These are phyloP conservation scores for Bubo blakistoni DNA, from an alignment of 2,113 vertebrate species.

Conservation along the genomic window DNA sequence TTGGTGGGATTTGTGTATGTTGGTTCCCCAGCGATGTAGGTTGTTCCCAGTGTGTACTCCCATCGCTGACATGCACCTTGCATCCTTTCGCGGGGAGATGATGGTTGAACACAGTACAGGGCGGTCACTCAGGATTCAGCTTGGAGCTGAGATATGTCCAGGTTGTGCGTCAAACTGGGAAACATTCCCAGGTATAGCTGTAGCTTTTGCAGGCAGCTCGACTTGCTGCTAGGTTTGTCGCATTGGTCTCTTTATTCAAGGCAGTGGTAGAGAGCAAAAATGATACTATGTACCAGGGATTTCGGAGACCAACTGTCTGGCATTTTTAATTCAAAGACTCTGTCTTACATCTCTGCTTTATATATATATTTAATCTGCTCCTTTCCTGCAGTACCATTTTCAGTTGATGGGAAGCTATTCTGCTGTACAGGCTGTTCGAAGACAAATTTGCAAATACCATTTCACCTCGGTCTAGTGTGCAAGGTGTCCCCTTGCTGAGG, in stretches of 20 bases:
- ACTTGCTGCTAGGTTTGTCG: neutral
- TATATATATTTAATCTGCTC: neutral
- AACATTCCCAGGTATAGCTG: neutral
- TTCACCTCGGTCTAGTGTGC: neutral
- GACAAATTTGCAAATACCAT: neutral
- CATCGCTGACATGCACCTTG: rapidly evolving
- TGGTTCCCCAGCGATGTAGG: rapidly evolving
- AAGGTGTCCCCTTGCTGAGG: neutral
- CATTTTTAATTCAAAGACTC: neutral
- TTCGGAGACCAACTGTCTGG: neutral
- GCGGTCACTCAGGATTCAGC: neutral
- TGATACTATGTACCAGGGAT: neutral
- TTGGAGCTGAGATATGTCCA: neutral
- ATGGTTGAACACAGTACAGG: neutral
- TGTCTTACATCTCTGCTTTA: neutral
- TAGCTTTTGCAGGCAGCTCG: neutral
- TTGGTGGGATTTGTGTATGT: neutral
- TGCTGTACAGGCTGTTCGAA: neutral
- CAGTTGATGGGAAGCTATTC: neutral
- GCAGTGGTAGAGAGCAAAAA: neutral
- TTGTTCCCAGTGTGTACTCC: neutral
- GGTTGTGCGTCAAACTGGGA: neutral
- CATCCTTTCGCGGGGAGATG: rapidly evolving
- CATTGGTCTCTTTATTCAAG: neutral
- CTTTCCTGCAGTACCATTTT: neutral